These are phyloP conservation scores for Caenorhabditis japonica DNA, from an alignment of 2,888 invertebrate genomes.

Conservation along the genomic window DNA sequence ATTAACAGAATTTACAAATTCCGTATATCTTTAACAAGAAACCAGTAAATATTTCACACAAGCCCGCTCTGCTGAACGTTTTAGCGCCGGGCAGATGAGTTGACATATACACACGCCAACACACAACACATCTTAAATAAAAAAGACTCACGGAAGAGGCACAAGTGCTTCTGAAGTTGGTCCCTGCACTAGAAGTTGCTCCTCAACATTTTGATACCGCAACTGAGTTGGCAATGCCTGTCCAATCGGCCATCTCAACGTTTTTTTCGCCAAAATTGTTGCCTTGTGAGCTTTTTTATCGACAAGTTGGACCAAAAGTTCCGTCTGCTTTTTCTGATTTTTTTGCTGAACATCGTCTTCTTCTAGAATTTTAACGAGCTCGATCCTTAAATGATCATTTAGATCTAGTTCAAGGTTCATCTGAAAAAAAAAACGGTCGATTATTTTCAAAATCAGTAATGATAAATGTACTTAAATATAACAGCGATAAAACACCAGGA, in stretches of 20 bases:
- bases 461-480: conserved; percentile 3
- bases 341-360: conserved; percentile 14
- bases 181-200: conserved; percentile 27
- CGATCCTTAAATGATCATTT: conserved; percentile 32
- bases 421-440: conserved; percentile 4
- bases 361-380: conserved; percentile 6
- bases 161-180: conserved; percentile 39
- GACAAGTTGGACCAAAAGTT: conserved; percentile 33
- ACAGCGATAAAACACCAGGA: neutral
- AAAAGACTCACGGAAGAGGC: conserved; percentile 36
- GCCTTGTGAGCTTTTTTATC: conserved; percentile 35
- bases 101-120: no score
- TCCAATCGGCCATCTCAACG: conserved; percentile 52
- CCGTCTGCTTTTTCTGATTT: conserved; percentile 23
- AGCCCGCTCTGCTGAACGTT: no score
- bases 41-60: no score
- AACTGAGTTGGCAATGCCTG: conserved; percentile 43
- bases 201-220: conserved; percentile 21
- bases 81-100: no score
- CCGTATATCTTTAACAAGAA: no score
- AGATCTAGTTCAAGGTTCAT: conserved; percentile 39
- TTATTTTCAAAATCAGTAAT: neutral
- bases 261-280: conserved; percentile 28
- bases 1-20: no score
- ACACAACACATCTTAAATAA: neutral